Conservation (phyloP, 2,113 vertebrate species). For the Neogobius melanostomus region DNA sequence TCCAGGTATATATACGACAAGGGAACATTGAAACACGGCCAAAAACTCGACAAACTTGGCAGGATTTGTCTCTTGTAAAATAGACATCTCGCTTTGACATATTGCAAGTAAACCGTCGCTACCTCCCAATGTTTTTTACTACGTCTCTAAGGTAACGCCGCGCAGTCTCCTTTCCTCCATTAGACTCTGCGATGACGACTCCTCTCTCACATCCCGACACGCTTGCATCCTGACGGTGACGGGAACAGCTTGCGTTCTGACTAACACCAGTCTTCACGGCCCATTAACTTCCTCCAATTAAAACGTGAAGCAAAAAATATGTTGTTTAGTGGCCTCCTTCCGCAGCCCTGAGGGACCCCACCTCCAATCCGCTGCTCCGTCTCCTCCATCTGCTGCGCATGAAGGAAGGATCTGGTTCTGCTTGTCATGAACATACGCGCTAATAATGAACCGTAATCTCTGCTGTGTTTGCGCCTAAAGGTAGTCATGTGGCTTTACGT, state of each 20-base stretch:
- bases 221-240: conserved; percentile 2
- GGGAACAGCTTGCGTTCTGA: conserved; percentile 75
- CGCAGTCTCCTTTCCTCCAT: conserved; percentile 2
- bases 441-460: neutral
- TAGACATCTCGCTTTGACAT: too few relatives aligned
- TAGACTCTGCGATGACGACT: conserved; percentile 18
- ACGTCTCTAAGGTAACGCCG: too few relatives aligned
- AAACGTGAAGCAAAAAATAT: conserved; percentile 75
- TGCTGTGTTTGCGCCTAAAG: neutral
- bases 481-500: too few relatives aligned
- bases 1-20: too few relatives aligned
- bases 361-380: conserved; percentile 60
- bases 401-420: conserved; percentile 18
- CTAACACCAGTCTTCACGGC: conserved; percentile 69
- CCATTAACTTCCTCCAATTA: conserved; percentile 77
- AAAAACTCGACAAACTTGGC: too few relatives aligned
- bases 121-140: too few relatives aligned
- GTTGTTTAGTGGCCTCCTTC: conserved; percentile 66
- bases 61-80: too few relatives aligned
- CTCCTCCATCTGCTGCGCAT: conserved; percentile 64
- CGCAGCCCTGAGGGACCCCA: conserved; percentile 64
- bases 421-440: neutral
- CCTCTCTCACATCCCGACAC: neutral
- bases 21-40: too few relatives aligned
- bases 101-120: too few relatives aligned